Percentiles rank a stretch among this genome's conserved stretches.
Conservation (phyloP, 2,888 invertebrate genomes). For the Vanessa cardui region DNA sequence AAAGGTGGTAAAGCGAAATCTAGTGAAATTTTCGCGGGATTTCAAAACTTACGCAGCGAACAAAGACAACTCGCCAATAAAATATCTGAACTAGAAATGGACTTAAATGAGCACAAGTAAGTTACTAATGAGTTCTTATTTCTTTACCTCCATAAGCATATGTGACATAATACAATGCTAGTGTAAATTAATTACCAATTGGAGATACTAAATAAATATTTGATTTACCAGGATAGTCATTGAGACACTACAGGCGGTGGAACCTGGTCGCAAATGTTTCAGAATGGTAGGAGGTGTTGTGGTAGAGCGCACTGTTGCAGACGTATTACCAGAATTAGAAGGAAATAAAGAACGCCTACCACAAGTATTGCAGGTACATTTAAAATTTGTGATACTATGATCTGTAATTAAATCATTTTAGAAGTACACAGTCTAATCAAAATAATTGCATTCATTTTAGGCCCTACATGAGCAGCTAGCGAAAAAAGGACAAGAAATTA, state of each 20-base stretch:
- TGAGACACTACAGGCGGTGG: conserved; percentile 94
- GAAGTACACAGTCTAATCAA: too few relatives aligned
- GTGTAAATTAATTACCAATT: too few relatives aligned
- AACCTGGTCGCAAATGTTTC: conserved; percentile 93
- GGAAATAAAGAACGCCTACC: conserved; percentile 91
- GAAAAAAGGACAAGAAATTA: conserved; percentile 94
- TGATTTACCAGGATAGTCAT: conserved; percentile 90
- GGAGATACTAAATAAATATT: background rate
- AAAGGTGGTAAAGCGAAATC: conserved; percentile 76
- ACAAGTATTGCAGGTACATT: conserved; percentile 31
- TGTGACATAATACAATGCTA: too few relatives aligned
- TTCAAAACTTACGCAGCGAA: conserved; percentile 93
- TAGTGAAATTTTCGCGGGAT: conserved; percentile 91
- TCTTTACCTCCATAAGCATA: too few relatives aligned
- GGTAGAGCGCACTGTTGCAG: conserved; percentile 95
- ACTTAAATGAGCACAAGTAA: conserved; percentile 98
- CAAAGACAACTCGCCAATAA: conserved; percentile 94
- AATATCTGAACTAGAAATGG: conserved; percentile 95
- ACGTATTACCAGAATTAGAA: conserved; percentile 92
- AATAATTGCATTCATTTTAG: conserved; percentile 54
- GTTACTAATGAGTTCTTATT: conserved; percentile 42
- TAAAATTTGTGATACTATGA: background rate
- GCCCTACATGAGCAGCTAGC: conserved; percentile 90
- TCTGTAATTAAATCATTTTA: too few relatives aligned
- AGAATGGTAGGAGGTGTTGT: conserved; percentile 96